Base-by-base conservation (phyloP, 92 coral and sea anemone genomes). In the Galaxea fascicularis region DNA sequence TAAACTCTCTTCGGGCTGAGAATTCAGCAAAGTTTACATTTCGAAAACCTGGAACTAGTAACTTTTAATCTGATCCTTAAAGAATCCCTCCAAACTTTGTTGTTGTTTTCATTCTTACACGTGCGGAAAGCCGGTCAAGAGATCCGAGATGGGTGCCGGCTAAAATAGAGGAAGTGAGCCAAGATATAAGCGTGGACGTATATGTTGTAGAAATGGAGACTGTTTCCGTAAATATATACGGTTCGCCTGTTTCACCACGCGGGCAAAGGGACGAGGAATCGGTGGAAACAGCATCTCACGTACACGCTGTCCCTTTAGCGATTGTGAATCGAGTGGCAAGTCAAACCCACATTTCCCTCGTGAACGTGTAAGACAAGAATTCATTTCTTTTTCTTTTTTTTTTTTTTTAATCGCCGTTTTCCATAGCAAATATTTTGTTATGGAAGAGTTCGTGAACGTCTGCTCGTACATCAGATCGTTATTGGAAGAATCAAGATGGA, bases 301-400 rank as follows among this genome's bases (percentile, higher is more conserved):
- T n/a, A n/a, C n/a, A 73, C 77, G 24, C 63, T 73, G 77, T 73
- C 77, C 77, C 77, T 72, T 72, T 72, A 31, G 77, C 59, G 39
- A 72, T 21, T 63, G 77, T 73, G 77, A 73, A 24, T 73, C 45
- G 77, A 73, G 77, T 73, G 77, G 77, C 51, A 73, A 51, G 77
- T 73, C 77, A 51, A 51, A 21, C 39, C 63, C 26, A 24, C 41
- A 73, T 73, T 73, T 73, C 28, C 62, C 45, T 26, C 22, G 70
- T 77, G 67, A 60, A 60, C 18, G 35, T 77, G 56, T 28, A n/a
- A 71, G 75, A 44, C 75, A 56, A 71, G 56, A 71, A 71, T n/a
- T n/a, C n/a, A n/a, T n/a, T n/a, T n/a, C n/a, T n/a, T n/a, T 41
- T 66, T 18, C 59, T 28, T 16, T 17, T 10, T 17, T 58, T 58